Base-by-base conservation (phyloP, 2,113 vertebrate species). In the Lepidiolamprologus cunningtoni region DNA sequence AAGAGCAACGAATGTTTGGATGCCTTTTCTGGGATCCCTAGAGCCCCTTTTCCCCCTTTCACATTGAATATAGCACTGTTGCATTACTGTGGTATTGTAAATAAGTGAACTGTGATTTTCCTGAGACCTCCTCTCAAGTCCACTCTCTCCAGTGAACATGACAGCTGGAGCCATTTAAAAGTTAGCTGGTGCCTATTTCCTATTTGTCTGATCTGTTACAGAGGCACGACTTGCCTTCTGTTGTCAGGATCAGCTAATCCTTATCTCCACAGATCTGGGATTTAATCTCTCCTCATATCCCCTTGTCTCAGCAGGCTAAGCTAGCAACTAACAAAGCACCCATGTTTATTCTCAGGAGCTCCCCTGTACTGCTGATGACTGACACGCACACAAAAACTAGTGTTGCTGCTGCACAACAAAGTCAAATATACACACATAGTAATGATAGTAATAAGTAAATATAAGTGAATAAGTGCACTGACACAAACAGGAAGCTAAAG, bases 211-310 rank as follows among this genome's bases (percentile, higher is more conserved):
- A 87, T 90, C 66, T 90, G 76, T 53, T 47, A 47, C 76, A 86
- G 81, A 92, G 61, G 50, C 83, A 71, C 19, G 35, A 71, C 54
- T 58, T 80, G 80, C 85, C 88, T 87, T 87, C 87, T 93, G 83
- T 80, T 73, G 86, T 84, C 73, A 50, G 84, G 85, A 92, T 89
- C 86, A 88, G 82, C 82, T 91, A 89, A 94, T 93, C 92, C 82
- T 92, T 68, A 82, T 91, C 86, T 89, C 81, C 83, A n/a, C 50
- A 89, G 52, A 89, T 92, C 89, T 23, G 80, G 82, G 88, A 68
- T 91, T 92, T 88, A 85, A 78, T 63, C 35, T 83, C n/a, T 42
- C 13, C 87, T 91, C 87, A 86, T 55, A 80, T 86, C 87, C 83
- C 26, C 80, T 80, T 26, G 52, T 83, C 71, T 86, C 90, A 85